These are phyloP conservation scores for Cinclus mexicanus DNA, from an alignment of 2,113 vertebrate species.

Conservation along the genomic window DNA sequence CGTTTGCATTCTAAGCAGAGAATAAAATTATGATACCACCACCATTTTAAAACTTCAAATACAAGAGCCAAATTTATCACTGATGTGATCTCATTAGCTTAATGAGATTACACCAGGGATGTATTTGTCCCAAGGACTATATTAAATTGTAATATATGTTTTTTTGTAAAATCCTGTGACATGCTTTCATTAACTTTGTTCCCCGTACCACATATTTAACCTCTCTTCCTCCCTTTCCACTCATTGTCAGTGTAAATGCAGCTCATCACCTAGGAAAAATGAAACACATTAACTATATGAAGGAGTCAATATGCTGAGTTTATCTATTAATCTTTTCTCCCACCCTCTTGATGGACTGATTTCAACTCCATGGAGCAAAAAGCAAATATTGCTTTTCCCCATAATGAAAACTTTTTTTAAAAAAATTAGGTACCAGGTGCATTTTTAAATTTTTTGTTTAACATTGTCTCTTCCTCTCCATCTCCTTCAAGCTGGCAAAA, in stretches of 20 bases:
- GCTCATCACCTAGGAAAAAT: slow-evolving; percentile 38
- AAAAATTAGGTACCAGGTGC: background rate
- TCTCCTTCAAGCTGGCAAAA: background rate
- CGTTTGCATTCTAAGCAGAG: background rate
- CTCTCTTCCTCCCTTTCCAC: slow-evolving; percentile 15
- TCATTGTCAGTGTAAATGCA: slow-evolving; percentile 13
- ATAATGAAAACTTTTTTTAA: background rate
- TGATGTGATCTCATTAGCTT: slow-evolving; percentile 54
- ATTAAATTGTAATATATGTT: slow-evolving; percentile 53
- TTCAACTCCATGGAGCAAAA: slow-evolving; percentile 30
- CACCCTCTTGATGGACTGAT: slow-evolving; percentile 19
- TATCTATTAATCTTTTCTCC: slow-evolving; percentile 51
- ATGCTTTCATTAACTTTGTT: slow-evolving; percentile 67
- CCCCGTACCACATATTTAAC: slow-evolving; percentile 56
- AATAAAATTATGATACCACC: background rate
- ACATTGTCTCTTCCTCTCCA: background rate
- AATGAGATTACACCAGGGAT: slow-evolving; percentile 57
- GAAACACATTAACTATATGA: slow-evolving; percentile 38
- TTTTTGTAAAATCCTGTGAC: slow-evolving; percentile 39
- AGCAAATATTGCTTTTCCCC: slow-evolving; percentile 33
- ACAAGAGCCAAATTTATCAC: slow-evolving; percentile 40
- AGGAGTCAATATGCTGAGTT: slow-evolving; percentile 33
- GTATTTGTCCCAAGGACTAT: slow-evolving; percentile 51
- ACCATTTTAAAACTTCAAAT: slow-evolving; percentile 35
- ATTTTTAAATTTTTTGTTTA: background rate